Conservation (phyloP, 1,140 invertebrate genomes). For the Cepaea nemoralis region DNA sequence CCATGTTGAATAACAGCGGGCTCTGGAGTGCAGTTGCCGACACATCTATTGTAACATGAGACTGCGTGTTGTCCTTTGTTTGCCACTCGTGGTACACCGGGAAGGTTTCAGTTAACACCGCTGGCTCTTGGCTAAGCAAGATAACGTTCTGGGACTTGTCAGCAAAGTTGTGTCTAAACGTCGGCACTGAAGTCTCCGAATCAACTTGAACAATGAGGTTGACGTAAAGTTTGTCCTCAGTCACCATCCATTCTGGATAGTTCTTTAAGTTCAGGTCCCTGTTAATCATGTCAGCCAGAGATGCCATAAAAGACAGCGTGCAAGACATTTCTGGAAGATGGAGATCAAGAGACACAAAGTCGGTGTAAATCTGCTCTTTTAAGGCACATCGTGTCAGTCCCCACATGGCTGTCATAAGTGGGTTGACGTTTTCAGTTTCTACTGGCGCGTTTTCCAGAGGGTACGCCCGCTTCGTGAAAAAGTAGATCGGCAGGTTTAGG, state of each 20-base stretch:
- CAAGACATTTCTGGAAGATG: conserved; percentile 33
- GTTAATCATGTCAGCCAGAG: neutral
- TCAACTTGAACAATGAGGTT: conserved; percentile 43
- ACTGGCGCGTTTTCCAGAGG: neutral
- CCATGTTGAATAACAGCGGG: conserved; percentile 38
- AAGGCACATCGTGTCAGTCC: conserved; percentile 42
- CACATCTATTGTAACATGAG: conserved; percentile 18
- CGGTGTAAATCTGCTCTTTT: conserved; percentile 41
- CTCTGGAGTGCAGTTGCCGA: conserved; percentile 35
- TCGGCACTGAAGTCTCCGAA: conserved; percentile 35
- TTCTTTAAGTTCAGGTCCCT: conserved; percentile 21
- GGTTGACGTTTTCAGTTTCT: conserved; percentile 33
- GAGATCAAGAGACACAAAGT: conserved; percentile 34
- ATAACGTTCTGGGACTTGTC: conserved; percentile 35
- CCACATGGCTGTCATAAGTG: conserved; percentile 44
- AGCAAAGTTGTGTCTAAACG: conserved; percentile 36
- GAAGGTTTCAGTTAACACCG: conserved; percentile 19
- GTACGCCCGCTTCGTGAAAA: conserved; percentile 43
- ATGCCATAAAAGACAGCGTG: conserved; percentile 20
- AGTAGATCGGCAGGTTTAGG: conserved; percentile 27
- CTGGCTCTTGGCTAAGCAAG: conserved; percentile 26
- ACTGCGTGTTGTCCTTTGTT: neutral
- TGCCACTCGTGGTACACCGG: conserved; percentile 17
- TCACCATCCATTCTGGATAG: conserved; percentile 39
- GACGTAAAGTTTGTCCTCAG: conserved; percentile 28